These are phyloP conservation scores for Pipra filicauda DNA, from an alignment of 2,113 vertebrate genomes.

Conservation along the genomic window DNA sequence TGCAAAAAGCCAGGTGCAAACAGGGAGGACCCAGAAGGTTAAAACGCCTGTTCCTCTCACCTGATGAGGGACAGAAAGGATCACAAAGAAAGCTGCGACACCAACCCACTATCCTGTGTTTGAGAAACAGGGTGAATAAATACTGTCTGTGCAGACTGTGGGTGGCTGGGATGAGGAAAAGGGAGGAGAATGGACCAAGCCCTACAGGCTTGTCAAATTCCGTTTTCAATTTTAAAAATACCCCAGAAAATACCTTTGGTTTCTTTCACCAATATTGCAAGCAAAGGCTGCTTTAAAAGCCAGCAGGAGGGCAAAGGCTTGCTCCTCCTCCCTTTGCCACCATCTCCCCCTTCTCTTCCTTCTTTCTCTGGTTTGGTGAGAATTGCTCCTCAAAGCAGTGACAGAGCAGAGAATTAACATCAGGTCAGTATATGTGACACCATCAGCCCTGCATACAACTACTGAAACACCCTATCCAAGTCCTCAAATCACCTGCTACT, in stretches of 20 bases:
- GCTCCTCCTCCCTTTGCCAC: background rate
- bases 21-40: background rate
- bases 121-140: background rate
- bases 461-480: background rate
- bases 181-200: background rate
- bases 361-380: background rate
- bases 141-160: accelerated
- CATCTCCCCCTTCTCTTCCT: background rate
- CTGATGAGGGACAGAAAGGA: background rate
- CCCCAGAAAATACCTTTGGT: background rate
- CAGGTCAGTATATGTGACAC: background rate
- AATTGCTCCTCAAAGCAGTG: background rate
- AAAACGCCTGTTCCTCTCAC: background rate
- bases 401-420: background rate
- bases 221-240: background rate
- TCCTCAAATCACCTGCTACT: background rate
- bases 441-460: background rate
- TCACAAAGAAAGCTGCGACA: accelerated
- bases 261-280: background rate
- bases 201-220: background rate
- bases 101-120: accelerated
- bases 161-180: background rate
- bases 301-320: background rate
- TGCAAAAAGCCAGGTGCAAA: background rate
- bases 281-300: background rate